Evolutionary conservation across 92 coral and sea anemone genomes (phyloP).

Genomic region (Epizoanthus scotinus): DNA sequence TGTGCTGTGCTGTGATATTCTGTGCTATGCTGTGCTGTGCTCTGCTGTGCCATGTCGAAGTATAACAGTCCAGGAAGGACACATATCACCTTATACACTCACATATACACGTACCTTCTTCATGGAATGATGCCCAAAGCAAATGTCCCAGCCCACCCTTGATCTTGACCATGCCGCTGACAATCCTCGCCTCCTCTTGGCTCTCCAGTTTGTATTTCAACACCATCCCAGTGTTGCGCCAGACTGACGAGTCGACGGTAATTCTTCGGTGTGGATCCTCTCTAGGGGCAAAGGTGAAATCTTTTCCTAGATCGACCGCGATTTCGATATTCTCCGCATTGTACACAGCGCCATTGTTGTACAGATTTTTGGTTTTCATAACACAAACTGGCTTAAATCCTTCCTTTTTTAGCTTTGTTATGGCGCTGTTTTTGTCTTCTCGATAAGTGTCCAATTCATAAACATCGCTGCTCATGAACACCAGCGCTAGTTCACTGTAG

Average conservation of each 20-base stretch:
- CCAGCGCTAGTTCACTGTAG: background rate
- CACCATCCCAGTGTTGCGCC: background rate
- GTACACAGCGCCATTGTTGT: background rate
- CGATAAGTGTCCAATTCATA: background rate
- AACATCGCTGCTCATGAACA: background rate
- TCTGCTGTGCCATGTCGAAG: no score
- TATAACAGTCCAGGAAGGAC: no score
- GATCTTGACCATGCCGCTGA: background rate
- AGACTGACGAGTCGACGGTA: background rate
- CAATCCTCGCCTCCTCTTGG: background rate
- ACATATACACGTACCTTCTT: background rate
- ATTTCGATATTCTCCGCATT: background rate
- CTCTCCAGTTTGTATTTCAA: background rate
- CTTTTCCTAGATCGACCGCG: background rate
- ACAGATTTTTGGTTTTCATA: background rate
- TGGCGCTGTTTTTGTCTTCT: background rate
- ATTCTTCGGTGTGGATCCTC: background rate
- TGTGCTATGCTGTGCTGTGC: no score
- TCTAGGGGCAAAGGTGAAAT: background rate
- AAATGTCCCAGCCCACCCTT: background rate
- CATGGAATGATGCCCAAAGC: background rate
- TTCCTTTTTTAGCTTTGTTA: background rate
- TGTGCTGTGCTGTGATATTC: no score
- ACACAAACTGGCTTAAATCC: background rate
- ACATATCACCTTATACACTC: no score